Evolutionary conservation across 2,888 invertebrate species (phyloP).

Genomic region (Prenolepis imparis): DNA sequence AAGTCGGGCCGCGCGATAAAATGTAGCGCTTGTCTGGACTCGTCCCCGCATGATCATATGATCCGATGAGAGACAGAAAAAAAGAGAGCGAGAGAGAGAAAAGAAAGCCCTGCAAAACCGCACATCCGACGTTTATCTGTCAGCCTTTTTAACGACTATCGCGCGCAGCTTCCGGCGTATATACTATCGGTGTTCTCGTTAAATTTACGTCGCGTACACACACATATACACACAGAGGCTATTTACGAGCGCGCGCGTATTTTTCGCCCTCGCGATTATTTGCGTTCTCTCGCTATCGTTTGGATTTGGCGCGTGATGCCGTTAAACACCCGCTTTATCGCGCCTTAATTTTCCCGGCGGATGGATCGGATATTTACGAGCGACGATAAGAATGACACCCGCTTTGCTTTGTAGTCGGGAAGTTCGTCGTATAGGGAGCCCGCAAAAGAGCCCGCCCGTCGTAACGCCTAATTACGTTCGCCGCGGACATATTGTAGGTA

Average conservation of each 20-base stretch:
- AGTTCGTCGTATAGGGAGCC: constrained; percentile 16
- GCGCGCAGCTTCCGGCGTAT: constrained; percentile 76
- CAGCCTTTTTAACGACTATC: constrained; percentile 75
- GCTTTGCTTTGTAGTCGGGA: constrained; percentile 28
- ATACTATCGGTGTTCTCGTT: constrained; percentile 64
- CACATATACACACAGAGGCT: constrained; percentile 37
- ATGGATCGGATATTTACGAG: constrained; percentile 46
- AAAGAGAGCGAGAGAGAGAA: not conserved
- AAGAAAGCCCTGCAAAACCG: constrained; percentile 45
- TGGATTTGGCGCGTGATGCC: constrained; percentile 35
- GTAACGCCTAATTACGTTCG: constrained; percentile 55
- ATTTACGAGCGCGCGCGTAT: constrained; percentile 67
- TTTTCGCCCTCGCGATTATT: constrained; percentile 57
- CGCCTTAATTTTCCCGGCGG: constrained; percentile 31
- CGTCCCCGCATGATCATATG: not conserved
- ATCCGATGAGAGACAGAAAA: not conserved
- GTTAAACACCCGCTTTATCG: constrained; percentile 11
- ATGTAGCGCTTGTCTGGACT: constrained; percentile 9
- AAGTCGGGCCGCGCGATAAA: constrained; percentile 3
- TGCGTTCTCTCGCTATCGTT: not conserved
- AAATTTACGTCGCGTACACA: constrained; percentile 68
- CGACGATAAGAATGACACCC: constrained; percentile 46
- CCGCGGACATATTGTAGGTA: constrained; percentile 28
- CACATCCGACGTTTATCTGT: constrained; percentile 66
- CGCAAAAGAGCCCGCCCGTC: constrained; percentile 42